phyloP scores from a whole-genome alignment of 2,888 invertebrate genomes.

The Drosophila pseudotakahashii region DNA sequence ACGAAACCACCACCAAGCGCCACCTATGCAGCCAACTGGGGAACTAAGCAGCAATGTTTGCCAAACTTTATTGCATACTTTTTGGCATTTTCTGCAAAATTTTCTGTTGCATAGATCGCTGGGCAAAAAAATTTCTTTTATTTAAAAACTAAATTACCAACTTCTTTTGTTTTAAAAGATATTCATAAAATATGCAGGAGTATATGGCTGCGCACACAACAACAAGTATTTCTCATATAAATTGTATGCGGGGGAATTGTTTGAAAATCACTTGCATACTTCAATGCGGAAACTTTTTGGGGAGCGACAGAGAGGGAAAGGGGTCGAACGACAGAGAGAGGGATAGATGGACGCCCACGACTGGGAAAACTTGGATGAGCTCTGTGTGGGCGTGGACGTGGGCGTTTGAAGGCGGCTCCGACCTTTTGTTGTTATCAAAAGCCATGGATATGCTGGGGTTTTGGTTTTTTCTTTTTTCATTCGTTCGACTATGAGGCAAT shows the following conservation, averaged over 20 bases:
- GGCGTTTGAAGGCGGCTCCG: conserved; percentile 22
- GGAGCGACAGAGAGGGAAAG: not conserved
- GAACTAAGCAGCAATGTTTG: conserved; percentile 13
- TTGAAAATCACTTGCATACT: conserved; percentile 42
- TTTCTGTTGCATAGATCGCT: not conserved
- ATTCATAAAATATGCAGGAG: conserved; percentile 6
- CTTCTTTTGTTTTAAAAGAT: conserved; percentile 6
- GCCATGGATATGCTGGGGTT: conserved; percentile 31
- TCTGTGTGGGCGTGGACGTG: conserved; percentile 28
- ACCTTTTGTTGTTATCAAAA: conserved; percentile 46
- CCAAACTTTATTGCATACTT: conserved; percentile 36
- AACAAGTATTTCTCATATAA: conserved; percentile 21
- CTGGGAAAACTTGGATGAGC: conserved; percentile 25
- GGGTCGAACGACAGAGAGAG: not conserved
- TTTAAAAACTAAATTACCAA: not conserved
- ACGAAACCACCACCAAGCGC: conserved; percentile 14
- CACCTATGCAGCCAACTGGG: conserved; percentile 17
- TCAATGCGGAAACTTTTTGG: conserved; percentile 34
- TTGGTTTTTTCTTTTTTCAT: not conserved
- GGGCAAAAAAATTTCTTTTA: conserved; percentile 8
- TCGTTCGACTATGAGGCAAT: conserved; percentile 5
- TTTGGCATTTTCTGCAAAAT: not conserved
- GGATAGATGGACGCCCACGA: conserved; percentile 26
- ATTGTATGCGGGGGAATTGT: conserved; percentile 16
- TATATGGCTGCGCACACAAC: not conserved